phyloP scores from a whole-genome alignment of 2,888 invertebrate species.

The Disparrhopalites patrizii region DNA sequence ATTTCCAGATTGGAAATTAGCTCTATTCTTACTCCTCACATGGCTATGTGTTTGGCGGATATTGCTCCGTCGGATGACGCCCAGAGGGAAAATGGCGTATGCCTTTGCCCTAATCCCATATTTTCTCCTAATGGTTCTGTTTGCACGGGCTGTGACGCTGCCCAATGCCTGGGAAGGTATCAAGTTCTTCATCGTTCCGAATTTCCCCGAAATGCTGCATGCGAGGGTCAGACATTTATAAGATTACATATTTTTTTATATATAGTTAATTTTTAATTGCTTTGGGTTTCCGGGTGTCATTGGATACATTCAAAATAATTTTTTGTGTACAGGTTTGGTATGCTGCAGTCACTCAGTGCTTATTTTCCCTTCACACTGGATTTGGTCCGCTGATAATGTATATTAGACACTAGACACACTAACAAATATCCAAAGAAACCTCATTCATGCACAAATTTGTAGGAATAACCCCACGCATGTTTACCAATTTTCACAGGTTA shows the following conservation, averaged over 20 bases:
- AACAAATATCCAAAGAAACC: too few relatives aligned
- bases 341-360: neutral
- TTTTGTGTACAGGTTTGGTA: neutral
- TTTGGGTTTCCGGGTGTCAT: neutral
- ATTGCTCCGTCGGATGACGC: constrained; percentile 70
- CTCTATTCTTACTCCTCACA: neutral
- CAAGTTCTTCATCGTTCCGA: constrained; percentile 70
- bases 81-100: constrained; percentile 61
- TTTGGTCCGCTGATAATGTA: neutral
- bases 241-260: neutral
- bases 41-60: constrained; percentile 54
- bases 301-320: neutral
- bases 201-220: constrained; percentile 69
- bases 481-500: too few relatives aligned
- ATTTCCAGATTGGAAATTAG: neutral
- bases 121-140: constrained; percentile 67
- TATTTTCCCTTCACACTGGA: neutral
- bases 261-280: neutral
- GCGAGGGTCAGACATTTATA: constrained; percentile 56
- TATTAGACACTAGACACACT: too few relatives aligned
- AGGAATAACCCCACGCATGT: too few relatives aligned
- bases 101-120: constrained; percentile 84
- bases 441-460: too few relatives aligned
- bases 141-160: constrained; percentile 59
- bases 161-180: constrained; percentile 71